phyloP scores from a whole-genome alignment of 2,888 invertebrate species.

The Microctonus brassicae region DNA sequence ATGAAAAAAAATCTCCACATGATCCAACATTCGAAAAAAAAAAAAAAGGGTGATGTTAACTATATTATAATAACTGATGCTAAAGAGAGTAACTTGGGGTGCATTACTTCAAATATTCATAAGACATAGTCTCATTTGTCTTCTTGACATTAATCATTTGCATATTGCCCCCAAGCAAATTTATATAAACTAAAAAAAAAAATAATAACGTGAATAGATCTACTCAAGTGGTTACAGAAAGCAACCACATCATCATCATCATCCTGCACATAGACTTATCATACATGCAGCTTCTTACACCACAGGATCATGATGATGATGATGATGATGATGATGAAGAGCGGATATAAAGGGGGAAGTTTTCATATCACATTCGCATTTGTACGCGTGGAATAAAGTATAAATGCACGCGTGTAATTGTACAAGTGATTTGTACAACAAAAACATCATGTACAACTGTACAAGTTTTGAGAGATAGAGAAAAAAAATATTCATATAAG shows the following conservation, averaged over 20 bases:
- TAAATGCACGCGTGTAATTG: neutral
- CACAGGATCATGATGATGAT: too few relatives aligned
- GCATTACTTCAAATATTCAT: slow-evolving; percentile 34
- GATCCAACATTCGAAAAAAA: neutral
- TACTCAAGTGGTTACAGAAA: slow-evolving; percentile 32
- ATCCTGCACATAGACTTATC: too few relatives aligned
- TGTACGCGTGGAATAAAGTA: slow-evolving; percentile 6
- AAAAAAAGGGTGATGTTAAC: neutral
- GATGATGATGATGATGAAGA: neutral
- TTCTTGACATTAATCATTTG: slow-evolving; percentile 44
- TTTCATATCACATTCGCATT: neutral
- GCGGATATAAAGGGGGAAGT: neutral
- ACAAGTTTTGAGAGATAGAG: neutral
- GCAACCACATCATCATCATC: too few relatives aligned
- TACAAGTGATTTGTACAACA: slow-evolving; percentile 12
- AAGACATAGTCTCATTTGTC: slow-evolving; percentile 46
- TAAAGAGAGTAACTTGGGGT: slow-evolving; percentile 2
- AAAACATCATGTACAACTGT: neutral
- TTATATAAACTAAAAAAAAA: neutral
- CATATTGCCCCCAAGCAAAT: slow-evolving; percentile 18
- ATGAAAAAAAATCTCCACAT: slow-evolving; percentile 5
- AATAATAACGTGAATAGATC: slow-evolving; percentile 40
- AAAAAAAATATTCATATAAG: slow-evolving; percentile 25
- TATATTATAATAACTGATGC: neutral
- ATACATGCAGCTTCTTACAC: slow-evolving; percentile 19